These are phyloP conservation scores for Ostrea edulis DNA, from an alignment of 1,140 invertebrate species.

Conservation along the genomic window DNA sequence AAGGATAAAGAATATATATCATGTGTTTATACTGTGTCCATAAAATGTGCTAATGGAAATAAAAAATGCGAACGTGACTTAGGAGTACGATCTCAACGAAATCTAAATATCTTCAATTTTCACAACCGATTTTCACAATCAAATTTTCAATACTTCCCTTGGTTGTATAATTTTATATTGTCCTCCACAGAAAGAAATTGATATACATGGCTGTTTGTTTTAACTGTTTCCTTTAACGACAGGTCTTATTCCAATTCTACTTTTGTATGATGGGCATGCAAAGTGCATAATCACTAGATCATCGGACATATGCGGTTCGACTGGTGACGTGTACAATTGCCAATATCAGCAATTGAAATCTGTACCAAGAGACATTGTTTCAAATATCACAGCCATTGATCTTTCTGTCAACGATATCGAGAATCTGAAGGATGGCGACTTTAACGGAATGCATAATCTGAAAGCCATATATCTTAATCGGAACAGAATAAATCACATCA, in stretches of 20 bases:
- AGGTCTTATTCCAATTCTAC: not conserved
- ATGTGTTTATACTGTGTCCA: too few relatives aligned
- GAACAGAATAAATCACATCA: not conserved
- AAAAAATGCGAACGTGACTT: too few relatives aligned
- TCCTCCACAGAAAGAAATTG: too few relatives aligned
- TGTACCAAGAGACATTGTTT: not conserved
- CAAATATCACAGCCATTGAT: not conserved
- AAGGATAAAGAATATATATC: too few relatives aligned
- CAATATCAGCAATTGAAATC: not conserved
- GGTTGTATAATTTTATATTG: too few relatives aligned
- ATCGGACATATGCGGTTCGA: not conserved
- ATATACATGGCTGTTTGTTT: not conserved
- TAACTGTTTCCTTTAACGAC: not conserved
- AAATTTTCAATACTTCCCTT: too few relatives aligned
- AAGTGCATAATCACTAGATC: too few relatives aligned
- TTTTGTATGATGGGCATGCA: not conserved
- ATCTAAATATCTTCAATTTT: too few relatives aligned
- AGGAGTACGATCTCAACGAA: too few relatives aligned
- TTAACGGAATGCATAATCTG: not conserved
- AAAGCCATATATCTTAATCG: not conserved
- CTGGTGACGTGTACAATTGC: not conserved
- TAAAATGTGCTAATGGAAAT: too few relatives aligned
- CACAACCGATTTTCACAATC: too few relatives aligned
- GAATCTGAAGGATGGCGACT: not conserved
- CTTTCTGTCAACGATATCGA: not conserved